These are phyloP conservation scores for Drosophila ficusphila DNA, from an alignment of 1,140 invertebrate genomes.

Conservation along the genomic window DNA sequence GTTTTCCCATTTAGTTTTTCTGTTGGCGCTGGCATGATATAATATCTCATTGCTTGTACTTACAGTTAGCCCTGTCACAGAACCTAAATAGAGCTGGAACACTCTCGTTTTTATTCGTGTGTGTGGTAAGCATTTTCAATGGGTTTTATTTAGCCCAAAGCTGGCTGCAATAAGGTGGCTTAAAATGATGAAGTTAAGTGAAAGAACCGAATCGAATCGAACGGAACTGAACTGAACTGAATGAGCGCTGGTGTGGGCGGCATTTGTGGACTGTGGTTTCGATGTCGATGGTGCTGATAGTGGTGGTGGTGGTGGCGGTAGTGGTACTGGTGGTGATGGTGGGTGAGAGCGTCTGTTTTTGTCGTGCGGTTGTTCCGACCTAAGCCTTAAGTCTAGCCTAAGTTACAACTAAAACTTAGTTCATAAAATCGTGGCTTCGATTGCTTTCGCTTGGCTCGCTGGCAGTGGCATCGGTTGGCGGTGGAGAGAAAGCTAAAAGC, in stretches of 20 bases:
- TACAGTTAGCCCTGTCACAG: conserved; percentile 59
- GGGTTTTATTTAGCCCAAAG: conserved; percentile 3
- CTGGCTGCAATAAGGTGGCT: conserved; percentile 14
- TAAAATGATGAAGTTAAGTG: conserved; percentile 25
- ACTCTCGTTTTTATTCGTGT: conserved; percentile 33
- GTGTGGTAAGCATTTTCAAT: conserved; percentile 55
- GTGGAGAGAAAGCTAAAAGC: conserved; percentile 24
- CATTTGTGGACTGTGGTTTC: conserved; percentile 5
- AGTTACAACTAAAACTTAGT: conserved; percentile 41
- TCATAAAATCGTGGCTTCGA: conserved; percentile 8
- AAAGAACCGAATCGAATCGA: conserved; percentile 23
- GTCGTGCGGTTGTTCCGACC: conserved; percentile 35
- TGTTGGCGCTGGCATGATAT: conserved; percentile 19
- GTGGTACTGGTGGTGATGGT: conserved; percentile 9
- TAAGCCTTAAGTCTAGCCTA: conserved; percentile 40
- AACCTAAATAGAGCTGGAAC: conserved; percentile 9
- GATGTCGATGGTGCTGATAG: background rate
- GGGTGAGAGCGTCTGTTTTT: conserved; percentile 20
- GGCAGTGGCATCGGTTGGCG: conserved; percentile 7
- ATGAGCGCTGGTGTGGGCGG: conserved; percentile 26
- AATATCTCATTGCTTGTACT: conserved; percentile 46
- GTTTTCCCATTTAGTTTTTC: conserved; percentile 21
- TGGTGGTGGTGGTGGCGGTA: conserved; percentile 8
- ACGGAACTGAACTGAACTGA: conserved; percentile 35
- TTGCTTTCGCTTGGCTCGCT: background rate